Conservation (phyloP, 1,140 invertebrate genomes). For the Berghia stephanieae region DNA sequence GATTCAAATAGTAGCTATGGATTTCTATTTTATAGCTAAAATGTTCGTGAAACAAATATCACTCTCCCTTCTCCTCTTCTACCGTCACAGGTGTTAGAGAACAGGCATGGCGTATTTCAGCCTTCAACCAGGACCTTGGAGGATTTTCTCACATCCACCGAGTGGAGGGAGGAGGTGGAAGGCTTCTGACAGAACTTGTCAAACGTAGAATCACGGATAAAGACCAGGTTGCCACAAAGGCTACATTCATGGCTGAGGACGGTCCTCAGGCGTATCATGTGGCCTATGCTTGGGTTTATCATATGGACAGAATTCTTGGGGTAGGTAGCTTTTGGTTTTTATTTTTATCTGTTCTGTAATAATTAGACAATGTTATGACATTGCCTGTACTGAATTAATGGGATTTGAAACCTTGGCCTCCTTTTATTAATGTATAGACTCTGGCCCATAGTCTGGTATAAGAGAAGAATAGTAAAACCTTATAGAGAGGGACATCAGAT, state of each 20-base stretch:
- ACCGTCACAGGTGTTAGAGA: slow-evolving; percentile 47
- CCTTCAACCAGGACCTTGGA: slow-evolving; percentile 34
- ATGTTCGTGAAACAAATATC: too few relatives aligned
- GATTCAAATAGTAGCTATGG: too few relatives aligned
- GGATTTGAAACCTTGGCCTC: too few relatives aligned
- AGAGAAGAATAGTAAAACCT: too few relatives aligned
- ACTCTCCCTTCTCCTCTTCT: too few relatives aligned
- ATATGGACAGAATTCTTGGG: slow-evolving; percentile 56
- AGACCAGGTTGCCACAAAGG: slow-evolving; percentile 36
- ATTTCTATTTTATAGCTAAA: too few relatives aligned
- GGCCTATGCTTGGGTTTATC: slow-evolving; percentile 45
- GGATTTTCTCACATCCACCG: slow-evolving; percentile 31
- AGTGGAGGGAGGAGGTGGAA: slow-evolving; percentile 34
- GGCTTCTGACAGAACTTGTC: slow-evolving; percentile 43
- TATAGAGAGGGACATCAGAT: too few relatives aligned
- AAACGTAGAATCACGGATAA: background rate
- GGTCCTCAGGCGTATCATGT: slow-evolving; percentile 48
- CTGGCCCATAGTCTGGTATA: too few relatives aligned
- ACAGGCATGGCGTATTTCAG: slow-evolving; percentile 46
- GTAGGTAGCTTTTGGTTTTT: slow-evolving; percentile 41
- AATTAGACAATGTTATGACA: background rate
- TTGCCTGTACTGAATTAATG: background rate
- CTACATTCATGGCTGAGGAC: slow-evolving; percentile 48
- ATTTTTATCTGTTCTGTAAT: background rate
- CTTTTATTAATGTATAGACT: too few relatives aligned